Evolutionary conservation across 1,140 invertebrate genomes (phyloP), one percentile per base, ranked within the genome.

Genomic region (Bombus polaris): DNA sequence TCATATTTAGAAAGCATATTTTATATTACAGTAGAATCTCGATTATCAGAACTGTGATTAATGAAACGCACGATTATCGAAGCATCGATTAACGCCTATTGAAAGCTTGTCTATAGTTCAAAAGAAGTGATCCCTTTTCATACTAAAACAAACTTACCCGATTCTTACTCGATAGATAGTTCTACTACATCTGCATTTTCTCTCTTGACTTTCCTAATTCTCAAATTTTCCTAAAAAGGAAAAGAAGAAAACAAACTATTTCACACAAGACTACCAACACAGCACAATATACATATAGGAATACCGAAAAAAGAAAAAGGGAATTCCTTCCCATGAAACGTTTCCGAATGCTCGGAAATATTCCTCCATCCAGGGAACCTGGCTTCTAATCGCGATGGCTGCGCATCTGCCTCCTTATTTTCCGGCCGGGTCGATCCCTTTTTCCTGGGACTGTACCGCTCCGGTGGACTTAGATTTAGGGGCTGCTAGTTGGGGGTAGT

Each of bases 401-500:
- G 83, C 70, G 68, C 83, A 85, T 73, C 70, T 85, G 83, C 59
- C 71, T 80, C 79, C 78, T 81, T 80, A 74, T 32, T 42, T 68
- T 73, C 68, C 81, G 32, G 28, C 53, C 10, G 62, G 53, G 66
- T 42, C 62, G 65, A 72, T 73, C 35, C 87, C 87, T 95, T 95
- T 94, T 90, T 87, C 82, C 88, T 68, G 85, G 86, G 94, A 94
- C 92, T 95, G 94, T 95, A 95, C 94, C 85, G 90, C 70, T 89
- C 90, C 90, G 93, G 88, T 92, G 92, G 94, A 95, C 94, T 95
- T 95, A 95, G 94, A 95, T 95, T 95, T 94, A 94, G 94, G 93
- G 94, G 94, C 92, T 95, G 94, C 92, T 95, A 94, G 94, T 94
- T 94, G 92, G 91, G 86, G 92, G 94, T 91, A 94, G 94, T 94